Evolutionary conservation across 2,888 invertebrate genomes (phyloP).

Genomic region (Polydrusus cervinus): DNA sequence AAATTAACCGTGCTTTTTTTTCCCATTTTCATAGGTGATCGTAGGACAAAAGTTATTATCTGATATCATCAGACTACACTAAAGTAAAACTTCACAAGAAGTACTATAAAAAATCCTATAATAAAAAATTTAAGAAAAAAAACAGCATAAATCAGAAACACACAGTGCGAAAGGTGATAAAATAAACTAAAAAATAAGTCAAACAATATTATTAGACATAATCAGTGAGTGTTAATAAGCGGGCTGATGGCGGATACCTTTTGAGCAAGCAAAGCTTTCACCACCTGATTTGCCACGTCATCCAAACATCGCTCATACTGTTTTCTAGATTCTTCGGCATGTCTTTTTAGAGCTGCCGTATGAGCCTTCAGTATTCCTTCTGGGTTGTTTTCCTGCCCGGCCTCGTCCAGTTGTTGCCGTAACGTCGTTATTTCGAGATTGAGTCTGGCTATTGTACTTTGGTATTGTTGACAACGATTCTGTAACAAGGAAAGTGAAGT

Average conservation of each 20-base stretch:
- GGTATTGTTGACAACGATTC: constrained; percentile 84
- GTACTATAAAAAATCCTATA: too few species aligned
- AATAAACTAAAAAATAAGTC: not conserved
- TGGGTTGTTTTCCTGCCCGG: constrained; percentile 72
- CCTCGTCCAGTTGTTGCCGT: constrained; percentile 74
- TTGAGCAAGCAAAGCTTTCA: constrained; percentile 87
- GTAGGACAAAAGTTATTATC: too few species aligned
- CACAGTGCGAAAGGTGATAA: too few species aligned
- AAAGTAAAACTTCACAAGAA: too few species aligned
- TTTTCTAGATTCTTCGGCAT: constrained; percentile 79
- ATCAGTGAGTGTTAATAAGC: constrained; percentile 23
- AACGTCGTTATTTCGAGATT: constrained; percentile 81
- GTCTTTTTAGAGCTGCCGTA: constrained; percentile 77
- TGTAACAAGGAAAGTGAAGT: constrained; percentile 65
- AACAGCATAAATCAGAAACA: not conserved
- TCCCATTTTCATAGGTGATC: too few species aligned
- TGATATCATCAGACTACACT: too few species aligned
- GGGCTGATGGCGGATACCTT: constrained; percentile 77
- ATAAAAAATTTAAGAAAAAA: too few species aligned
- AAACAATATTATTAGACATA: not conserved
- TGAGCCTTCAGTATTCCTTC: constrained; percentile 76
- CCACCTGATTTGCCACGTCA: constrained; percentile 88
- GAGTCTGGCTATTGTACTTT: constrained; percentile 78
- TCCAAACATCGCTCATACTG: constrained; percentile 88
- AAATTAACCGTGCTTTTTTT: too few species aligned